phyloP scores from a whole-genome alignment of 2,113 vertebrate species.

The Vanacampus margaritifer region DNA sequence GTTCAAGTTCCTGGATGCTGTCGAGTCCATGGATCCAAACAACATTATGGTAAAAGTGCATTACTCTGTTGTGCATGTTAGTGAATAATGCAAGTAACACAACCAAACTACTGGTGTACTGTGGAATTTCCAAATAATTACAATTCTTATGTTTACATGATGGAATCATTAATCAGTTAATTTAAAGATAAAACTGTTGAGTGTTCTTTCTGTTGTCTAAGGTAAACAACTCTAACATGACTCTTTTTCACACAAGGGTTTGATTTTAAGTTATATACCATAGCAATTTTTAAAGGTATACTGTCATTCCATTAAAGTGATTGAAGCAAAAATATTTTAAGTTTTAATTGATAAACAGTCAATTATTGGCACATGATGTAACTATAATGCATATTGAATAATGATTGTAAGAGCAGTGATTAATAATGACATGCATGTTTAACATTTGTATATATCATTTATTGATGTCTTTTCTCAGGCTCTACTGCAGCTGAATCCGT shows the following conservation, averaged over 20 bases:
- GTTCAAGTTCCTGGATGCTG: slow-evolving; percentile 90
- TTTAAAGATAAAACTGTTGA: neutral
- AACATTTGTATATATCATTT: neutral
- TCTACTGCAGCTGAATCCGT: slow-evolving; percentile 87
- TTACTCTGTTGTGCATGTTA: neutral
- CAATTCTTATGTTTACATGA: neutral
- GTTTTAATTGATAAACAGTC: too few species aligned
- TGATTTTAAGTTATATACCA: too few species aligned
- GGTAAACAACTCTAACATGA: too few species aligned
- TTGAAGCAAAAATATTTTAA: too few species aligned
- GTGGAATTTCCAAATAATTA: neutral
- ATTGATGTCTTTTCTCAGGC: slow-evolving; percentile 64
- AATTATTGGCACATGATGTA: too few species aligned
- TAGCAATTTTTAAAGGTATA: too few species aligned
- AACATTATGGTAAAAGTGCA: slow-evolving; percentile 84
- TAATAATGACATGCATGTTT: neutral
- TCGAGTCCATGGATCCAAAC: slow-evolving; percentile 97
- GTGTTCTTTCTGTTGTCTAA: neutral
- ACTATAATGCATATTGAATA: neutral
- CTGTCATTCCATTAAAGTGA: too few species aligned
- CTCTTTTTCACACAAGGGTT: too few species aligned
- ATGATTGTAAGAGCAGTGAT: neutral
- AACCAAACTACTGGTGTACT: neutral
- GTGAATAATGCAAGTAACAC: neutral
- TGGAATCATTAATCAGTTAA: neutral